Evolutionary conservation across 2,113 vertebrate species (phyloP), one percentile per base, ranked within the genome.

Genomic region (Argyrosomus japonicus): DNA sequence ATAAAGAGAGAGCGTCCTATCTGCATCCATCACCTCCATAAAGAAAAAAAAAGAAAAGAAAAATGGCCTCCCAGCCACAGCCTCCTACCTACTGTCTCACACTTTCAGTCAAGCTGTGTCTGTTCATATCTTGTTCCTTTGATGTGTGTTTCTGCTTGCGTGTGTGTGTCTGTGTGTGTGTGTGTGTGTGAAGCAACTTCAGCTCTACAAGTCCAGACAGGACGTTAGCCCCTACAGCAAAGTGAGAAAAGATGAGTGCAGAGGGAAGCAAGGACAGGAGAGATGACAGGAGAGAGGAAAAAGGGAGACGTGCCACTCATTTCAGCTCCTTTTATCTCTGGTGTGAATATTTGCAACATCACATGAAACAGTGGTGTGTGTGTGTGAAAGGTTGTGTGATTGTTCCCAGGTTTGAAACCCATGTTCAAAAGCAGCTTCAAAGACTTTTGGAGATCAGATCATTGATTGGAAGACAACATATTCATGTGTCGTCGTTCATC

Each of bases 41-140:
- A 51, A 67, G 36, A 40, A 40, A 40, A 60, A 85, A 68, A 48
- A 40, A 86, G 67, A 54, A 45, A 32, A 67, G 69, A 84, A 79
- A 84, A 86, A 79, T n/a, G 32, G 15, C 81, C 78, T 87, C 78
- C 64, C 1, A 2, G 86, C 77, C 68, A 77, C 12, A 50, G 12
- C 81, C 68, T 68, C 80, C 76, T 73, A 74, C 79, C 87, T 56
- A 43, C 74, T 79, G 84, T 82, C 84, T 88, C 79, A 75, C 82
- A 80, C 82, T 82, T 75, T 82, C 53, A 72, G 62, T 67, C 54
- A 60, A 74, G 60, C 76, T 73, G 70, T 74, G 74, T 84, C 74
- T 81, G 17, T 40, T 60, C 87, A 80, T 81, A 83, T 85, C 79
- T 58, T 10, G 10, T 9, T 19, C 53, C 83, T 87, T 80, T 85